Evolutionary conservation across 1,140 invertebrate genomes (phyloP), one percentile per base, ranked within the genome.

Genomic region (Belonocnema kinseyi): DNA sequence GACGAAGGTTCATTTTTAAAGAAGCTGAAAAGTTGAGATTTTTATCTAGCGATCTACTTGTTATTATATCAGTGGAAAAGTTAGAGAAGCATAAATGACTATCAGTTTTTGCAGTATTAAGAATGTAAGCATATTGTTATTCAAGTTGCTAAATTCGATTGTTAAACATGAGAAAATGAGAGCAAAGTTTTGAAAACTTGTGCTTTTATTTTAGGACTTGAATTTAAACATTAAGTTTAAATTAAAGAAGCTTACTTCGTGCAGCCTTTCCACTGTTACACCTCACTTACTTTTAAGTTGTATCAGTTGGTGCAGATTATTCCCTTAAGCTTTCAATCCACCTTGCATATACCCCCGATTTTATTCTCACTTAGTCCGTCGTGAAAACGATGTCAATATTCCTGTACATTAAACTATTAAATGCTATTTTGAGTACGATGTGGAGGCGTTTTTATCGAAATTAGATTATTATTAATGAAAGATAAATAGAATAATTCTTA

Each of bases 361-460:
- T 89, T 87, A 88, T 86, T 90, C 87, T 80, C 74, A 90, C 88
- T 90, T 90, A 88, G 88, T 87, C 87, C 88, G 77, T 85, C 88
- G 87, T 88, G 86, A 90, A 90, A 90, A 90, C 86, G 88, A 82
- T 90, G 89, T 90, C 88, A 89, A 88, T 75, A 85, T 88, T 88
- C 89, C 89, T 90, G 89, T 88, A 84, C 88, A 90, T 89, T 82
- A 88, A 89, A 82, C 85, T 88, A 87, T 85, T 87, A 86, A 89
- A 76, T 89, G 80, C 88, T 66, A 17, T 66, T 66, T 26, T 66
- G 13, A 66, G 19, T 33, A 66, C 61, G 10, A 0, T 26, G 33
- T 26, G 26, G 26, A 33, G 26, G 5, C 26, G 26, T 33, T 33
- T 21, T 14, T 17, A 14, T 66, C 61, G 16, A 19, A 66, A 66